These are phyloP conservation scores for Lampropteryx suffumata DNA, from an alignment of 2,888 invertebrate genomes.

Conservation along the genomic window DNA sequence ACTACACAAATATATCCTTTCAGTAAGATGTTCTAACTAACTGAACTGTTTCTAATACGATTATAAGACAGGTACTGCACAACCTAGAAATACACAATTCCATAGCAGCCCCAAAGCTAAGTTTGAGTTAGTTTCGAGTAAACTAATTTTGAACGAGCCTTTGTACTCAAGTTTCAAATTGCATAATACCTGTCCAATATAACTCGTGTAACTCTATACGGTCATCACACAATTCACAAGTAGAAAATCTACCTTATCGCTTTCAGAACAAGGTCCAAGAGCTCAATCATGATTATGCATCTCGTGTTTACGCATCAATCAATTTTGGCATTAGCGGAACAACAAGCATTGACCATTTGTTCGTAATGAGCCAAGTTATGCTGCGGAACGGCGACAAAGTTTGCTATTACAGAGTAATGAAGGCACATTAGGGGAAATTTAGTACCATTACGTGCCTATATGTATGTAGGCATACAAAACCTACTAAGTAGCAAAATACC, in stretches of 20 bases:
- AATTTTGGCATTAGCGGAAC: constrained; percentile 22
- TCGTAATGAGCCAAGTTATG: constrained; percentile 18
- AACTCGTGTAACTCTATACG: neutral
- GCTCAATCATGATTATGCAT: constrained; percentile 6
- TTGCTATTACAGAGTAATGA: constrained; percentile 6
- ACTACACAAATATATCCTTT: no score
- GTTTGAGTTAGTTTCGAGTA: constrained; percentile 16
- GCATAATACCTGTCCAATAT: constrained; percentile 20
- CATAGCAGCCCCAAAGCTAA: constrained; percentile 7
- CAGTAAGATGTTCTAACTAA: no score
- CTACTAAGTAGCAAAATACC: no score
- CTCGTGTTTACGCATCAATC: constrained; percentile 21
- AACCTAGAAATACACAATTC: neutral
- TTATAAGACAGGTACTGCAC: neutral
- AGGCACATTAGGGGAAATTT: neutral
- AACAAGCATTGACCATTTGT: constrained; percentile 23
- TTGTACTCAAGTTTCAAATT: constrained; percentile 23
- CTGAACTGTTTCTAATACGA: no score
- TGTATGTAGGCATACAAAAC: no score
- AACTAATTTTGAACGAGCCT: constrained; percentile 20
- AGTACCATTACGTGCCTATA: neutral
- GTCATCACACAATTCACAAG: neutral
- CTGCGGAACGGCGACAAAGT: constrained; percentile 1
- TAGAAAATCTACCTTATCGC: constrained; percentile 5
- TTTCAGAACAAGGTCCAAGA: neutral